These are phyloP conservation scores for Phrynosoma platyrhinos DNA, from an alignment of 2,113 vertebrate species.

Conservation along the genomic window DNA sequence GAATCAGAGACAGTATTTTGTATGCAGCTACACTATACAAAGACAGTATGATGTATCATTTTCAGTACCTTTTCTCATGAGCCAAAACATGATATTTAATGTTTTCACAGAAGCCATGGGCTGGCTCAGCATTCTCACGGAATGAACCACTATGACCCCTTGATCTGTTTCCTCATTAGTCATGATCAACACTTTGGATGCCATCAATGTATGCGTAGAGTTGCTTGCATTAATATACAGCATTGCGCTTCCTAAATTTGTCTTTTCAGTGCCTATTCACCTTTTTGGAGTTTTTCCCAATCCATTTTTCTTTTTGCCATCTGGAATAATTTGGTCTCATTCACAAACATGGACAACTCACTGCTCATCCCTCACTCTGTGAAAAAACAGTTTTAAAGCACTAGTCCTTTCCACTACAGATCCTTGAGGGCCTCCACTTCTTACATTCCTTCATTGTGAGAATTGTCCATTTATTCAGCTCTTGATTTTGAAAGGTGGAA, in stretches of 20 bases:
- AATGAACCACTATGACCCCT: neutral
- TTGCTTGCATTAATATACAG: neutral
- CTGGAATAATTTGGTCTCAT: neutral
- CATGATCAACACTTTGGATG: neutral
- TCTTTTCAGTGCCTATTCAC: neutral
- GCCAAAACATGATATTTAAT: neutral
- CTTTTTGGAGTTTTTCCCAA: neutral
- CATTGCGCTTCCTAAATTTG: neutral
- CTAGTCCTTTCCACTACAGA: neutral
- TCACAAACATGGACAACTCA: neutral
- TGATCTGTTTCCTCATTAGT: neutral
- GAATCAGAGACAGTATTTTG: neutral
- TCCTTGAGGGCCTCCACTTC: neutral
- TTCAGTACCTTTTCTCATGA: neutral
- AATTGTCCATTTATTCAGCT: neutral
- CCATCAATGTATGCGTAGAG: too few species aligned
- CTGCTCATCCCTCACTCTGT: neutral
- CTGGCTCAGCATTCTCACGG: neutral
- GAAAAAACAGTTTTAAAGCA: neutral
- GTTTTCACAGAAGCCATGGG: neutral
- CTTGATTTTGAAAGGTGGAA: conserved; percentile 30
- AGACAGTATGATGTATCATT: neutral
- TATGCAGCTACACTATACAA: neutral
- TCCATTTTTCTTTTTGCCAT: neutral
- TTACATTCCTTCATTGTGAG: neutral